Percentiles rank a stretch among this genome's conserved stretches.
Evolutionary conservation across 2,797 vertebrate species (phyloP).

Genomic region (Sarcoramphus papa): DNA sequence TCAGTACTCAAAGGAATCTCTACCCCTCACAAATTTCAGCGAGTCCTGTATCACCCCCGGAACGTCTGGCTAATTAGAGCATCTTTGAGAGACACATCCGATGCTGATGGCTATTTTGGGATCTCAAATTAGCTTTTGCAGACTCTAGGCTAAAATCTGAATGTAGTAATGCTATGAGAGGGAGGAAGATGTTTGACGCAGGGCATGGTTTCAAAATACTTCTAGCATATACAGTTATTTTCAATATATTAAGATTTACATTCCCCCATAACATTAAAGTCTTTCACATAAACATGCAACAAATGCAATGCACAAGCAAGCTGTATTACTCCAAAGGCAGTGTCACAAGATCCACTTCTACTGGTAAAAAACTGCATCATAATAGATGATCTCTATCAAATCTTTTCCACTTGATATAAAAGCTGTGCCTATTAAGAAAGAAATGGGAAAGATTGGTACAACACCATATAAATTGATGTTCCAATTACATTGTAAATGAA

Average conservation of each 20-base stretch:
- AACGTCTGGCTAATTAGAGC: neutral
- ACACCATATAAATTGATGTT: neutral
- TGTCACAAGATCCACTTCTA: neutral
- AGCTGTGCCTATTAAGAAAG: conserved; percentile 24
- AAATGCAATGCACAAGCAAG: neutral
- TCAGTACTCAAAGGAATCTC: neutral
- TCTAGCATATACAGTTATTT: neutral
- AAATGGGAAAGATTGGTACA: neutral
- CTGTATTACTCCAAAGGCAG: neutral
- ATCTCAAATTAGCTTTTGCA: neutral
- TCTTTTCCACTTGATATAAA: conserved; percentile 21
- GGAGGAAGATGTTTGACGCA: neutral
- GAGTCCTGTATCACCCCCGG: neutral
- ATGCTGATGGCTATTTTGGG: neutral
- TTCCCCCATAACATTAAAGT: neutral
- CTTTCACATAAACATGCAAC: neutral
- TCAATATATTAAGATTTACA: neutral
- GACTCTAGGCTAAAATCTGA: neutral
- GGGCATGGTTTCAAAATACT: neutral
- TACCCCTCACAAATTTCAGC: neutral
- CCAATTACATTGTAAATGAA: neutral
- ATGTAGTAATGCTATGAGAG: neutral
- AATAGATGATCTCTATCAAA: conserved; percentile 10
- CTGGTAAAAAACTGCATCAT: conserved; percentile 1
- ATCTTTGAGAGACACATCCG: neutral